Conservation (phyloP, 2,797 vertebrate species). For the Cossypha polioptera region DNA sequence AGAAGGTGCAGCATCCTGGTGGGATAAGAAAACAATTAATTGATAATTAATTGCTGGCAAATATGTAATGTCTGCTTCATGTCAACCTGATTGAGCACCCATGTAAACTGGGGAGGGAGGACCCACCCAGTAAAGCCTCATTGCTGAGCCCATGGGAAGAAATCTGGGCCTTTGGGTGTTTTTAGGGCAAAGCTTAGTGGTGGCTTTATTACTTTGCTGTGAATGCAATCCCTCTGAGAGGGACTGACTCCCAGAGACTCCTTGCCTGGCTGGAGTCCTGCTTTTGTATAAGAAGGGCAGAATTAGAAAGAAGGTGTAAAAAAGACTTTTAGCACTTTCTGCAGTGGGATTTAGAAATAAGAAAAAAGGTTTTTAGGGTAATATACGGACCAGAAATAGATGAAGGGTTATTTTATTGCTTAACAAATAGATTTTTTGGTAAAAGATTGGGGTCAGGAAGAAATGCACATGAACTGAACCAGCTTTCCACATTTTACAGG, state of each 20-base stretch:
- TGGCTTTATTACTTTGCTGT: background rate
- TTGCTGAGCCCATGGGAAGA: background rate
- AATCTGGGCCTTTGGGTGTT: background rate
- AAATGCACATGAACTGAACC: background rate
- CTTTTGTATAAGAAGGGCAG: background rate
- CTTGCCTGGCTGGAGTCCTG: background rate
- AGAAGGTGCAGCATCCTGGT: background rate
- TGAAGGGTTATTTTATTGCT: background rate
- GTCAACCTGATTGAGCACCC: background rate
- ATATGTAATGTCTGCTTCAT: background rate
- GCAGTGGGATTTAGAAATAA: background rate
- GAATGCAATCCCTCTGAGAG: background rate
- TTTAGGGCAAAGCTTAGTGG: background rate
- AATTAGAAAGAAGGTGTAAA: background rate
- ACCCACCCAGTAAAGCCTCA: background rate
- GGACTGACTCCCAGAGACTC: background rate
- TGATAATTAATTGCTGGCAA: conserved; percentile 28
- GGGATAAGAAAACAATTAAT: conserved; percentile 10
- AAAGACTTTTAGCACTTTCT: background rate
- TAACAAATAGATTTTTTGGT: background rate
- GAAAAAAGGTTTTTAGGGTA: background rate
- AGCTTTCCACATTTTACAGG: background rate
- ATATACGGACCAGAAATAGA: background rate
- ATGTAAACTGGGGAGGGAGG: background rate
- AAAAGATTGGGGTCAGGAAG: background rate